Evolutionary conservation across 2,113 vertebrate genomes (phyloP), one percentile per base, ranked within the genome.

Genomic region (Marmota monax): DNA sequence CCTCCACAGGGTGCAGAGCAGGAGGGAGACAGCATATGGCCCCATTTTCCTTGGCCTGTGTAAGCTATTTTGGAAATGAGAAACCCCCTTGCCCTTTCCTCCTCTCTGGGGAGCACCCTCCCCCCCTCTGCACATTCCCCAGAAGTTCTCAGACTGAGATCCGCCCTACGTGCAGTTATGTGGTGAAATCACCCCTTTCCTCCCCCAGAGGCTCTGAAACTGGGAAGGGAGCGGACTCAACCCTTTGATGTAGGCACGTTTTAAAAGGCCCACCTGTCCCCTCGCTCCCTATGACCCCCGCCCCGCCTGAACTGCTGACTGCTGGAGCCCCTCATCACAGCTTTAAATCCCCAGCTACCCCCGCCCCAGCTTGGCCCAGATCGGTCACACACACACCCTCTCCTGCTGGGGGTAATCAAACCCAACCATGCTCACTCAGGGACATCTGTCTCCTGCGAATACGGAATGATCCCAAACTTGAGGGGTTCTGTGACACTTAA

Each of bases 161-260:
- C 92, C 3, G 4, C 90, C 84, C 63, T 93, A 96, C 95, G 84
- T 95, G 96, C 96, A 96, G 94, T 72, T 97, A 97, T 97, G 96
- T 96, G 91, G 74, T 97, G 95, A 96, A 97, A 92, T 97, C 96
- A 95, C 92, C 2, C 4, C 86, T 51, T 89, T 96, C 95, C 91
- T 94, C 76, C 84, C 90, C 93, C 0, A 3, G 78, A 97, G 97
- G 97, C 96, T 84, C 96, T 87, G 1, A 42, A n/a, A 90, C 96
- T 51, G 39, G 92, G 93, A 93, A 92, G 79, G 79, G 70, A 97
- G 88, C 69, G 34, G 61, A 25, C 63, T 39, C 17, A 82, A 63
- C 85, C 92, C 97, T 98, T 98, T 98, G 98, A 98, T 95, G 98
- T 97, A 96, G 94, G 97, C 97, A 97, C 92, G 84, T 97, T 96